Conservation (phyloP, 2,888 invertebrate species). For the Amblyteles armatorius region DNA sequence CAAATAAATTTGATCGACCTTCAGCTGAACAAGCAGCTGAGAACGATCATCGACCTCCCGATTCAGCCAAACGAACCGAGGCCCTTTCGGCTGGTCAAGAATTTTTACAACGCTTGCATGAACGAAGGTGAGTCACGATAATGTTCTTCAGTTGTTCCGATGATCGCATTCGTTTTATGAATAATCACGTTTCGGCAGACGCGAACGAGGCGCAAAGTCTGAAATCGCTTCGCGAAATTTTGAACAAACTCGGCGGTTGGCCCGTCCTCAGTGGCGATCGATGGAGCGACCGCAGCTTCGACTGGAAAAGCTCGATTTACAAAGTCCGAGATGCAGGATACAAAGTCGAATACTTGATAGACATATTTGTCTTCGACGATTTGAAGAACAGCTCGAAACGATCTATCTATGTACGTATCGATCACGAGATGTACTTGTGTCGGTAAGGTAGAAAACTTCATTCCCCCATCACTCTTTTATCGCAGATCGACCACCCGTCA, state of each 20-base stretch:
- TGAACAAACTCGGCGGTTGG: slow-evolving; percentile 95
- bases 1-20: slow-evolving; percentile 92
- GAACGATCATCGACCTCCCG: slow-evolving; percentile 89
- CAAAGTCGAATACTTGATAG: slow-evolving; percentile 95
- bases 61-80: slow-evolving; percentile 86
- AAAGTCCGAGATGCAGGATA: slow-evolving; percentile 92
- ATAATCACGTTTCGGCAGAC: slow-evolving; percentile 85
- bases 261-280: slow-evolving; percentile 92
- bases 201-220: slow-evolving; percentile 92
- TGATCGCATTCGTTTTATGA: not conserved
- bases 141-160: not conserved
- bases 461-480: slow-evolving; percentile 62
- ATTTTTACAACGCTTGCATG: slow-evolving; percentile 93
- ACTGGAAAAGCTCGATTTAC: slow-evolving; percentile 94
- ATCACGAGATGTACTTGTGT: not conserved
- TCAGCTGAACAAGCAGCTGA: slow-evolving; percentile 90
- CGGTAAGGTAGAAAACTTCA: not conserved
- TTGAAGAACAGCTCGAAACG: slow-evolving; percentile 94
- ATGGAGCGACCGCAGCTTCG: slow-evolving; percentile 91
- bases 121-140: slow-evolving; percentile 91
- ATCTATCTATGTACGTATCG: slow-evolving; percentile 91
- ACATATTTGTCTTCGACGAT: slow-evolving; percentile 95
- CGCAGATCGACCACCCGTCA: slow-evolving; percentile 94
- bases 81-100: slow-evolving; percentile 92
- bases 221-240: slow-evolving; percentile 89